phyloP scores from a whole-genome alignment of 2,888 invertebrate species.

The Brachylomia viminalis region DNA sequence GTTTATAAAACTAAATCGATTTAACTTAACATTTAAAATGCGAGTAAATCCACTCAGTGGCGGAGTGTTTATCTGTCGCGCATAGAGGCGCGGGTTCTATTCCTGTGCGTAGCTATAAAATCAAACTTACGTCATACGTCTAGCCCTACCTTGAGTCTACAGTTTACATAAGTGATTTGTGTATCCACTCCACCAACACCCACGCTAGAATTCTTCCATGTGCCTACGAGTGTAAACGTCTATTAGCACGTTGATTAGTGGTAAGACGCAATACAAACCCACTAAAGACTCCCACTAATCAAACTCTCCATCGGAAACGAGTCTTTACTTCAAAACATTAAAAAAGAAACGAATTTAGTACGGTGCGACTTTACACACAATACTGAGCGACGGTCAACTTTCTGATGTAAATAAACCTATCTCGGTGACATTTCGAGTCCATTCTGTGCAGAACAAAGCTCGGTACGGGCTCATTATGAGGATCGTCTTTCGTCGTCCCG shows the following conservation, averaged over 20 bases:
- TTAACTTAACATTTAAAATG: slow-evolving; percentile 27
- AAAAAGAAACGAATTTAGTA: slow-evolving; percentile 62
- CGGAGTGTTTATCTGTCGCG: slow-evolving; percentile 21
- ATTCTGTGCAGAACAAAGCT: slow-evolving; percentile 66
- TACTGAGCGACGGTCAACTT: slow-evolving; percentile 63
- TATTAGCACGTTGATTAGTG: slow-evolving; percentile 42
- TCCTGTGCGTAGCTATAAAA: slow-evolving; percentile 46
- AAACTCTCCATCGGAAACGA: slow-evolving; percentile 30
- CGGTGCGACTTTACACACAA: slow-evolving; percentile 66
- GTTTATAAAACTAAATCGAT: slow-evolving; percentile 20
- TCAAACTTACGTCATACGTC: slow-evolving; percentile 36
- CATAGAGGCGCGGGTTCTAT: slow-evolving; percentile 33
- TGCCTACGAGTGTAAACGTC: slow-evolving; percentile 31
- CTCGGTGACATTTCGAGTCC: slow-evolving; percentile 66
- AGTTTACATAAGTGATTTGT: slow-evolving; percentile 41
- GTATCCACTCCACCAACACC: slow-evolving; percentile 14
- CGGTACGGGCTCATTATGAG: slow-evolving; percentile 69
- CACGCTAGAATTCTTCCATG: slow-evolving; percentile 39
- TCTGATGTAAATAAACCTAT: slow-evolving; percentile 72
- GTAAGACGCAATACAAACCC: slow-evolving; percentile 31
- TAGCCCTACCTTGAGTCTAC: slow-evolving; percentile 29
- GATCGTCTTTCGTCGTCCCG: slow-evolving; percentile 65
- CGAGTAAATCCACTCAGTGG: neutral
- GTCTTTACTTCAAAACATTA: slow-evolving; percentile 39
- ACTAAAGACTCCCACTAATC: slow-evolving; percentile 32